Conservation (phyloP, 2,113 vertebrate genomes). For the Laterallus jamaicensis region DNA sequence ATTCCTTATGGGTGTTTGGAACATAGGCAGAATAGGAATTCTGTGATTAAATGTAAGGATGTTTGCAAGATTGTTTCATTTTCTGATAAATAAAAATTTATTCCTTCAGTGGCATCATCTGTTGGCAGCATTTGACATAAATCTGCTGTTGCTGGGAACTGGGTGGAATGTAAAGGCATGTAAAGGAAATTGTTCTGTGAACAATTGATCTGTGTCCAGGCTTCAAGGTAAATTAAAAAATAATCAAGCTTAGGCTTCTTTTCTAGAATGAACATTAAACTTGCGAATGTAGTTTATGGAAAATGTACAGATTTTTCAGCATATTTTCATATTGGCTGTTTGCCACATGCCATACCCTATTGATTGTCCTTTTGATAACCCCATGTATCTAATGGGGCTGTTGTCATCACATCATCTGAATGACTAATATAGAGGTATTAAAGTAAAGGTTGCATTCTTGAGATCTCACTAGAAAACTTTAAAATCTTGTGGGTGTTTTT, state of each 20-base stretch:
- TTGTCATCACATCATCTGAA: neutral
- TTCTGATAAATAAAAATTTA: neutral
- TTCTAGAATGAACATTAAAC: neutral
- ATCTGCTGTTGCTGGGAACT: neutral
- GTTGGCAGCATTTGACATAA: constrained; percentile 16
- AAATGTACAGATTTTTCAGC: neutral
- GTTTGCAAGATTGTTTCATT: constrained; percentile 20
- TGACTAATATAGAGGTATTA: neutral
- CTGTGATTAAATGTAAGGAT: neutral
- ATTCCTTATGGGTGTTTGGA: constrained; percentile 42
- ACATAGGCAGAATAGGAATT: neutral
- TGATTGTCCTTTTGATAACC: neutral
- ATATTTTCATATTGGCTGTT: neutral
- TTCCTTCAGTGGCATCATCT: neutral
- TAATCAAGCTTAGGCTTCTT: neutral
- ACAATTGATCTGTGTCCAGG: neutral
- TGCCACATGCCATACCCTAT: neutral
- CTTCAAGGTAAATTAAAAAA: neutral
- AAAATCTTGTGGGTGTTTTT: neutral
- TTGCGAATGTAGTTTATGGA: neutral
- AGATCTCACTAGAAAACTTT: neutral
- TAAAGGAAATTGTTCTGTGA: neutral
- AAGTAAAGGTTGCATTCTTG: neutral
- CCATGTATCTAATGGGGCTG: neutral
- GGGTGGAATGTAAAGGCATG: neutral